Evolutionary conservation across 2,888 invertebrate genomes (phyloP), one percentile per base, ranked within the genome.

Genomic region (Platypus cylindrus): DNA sequence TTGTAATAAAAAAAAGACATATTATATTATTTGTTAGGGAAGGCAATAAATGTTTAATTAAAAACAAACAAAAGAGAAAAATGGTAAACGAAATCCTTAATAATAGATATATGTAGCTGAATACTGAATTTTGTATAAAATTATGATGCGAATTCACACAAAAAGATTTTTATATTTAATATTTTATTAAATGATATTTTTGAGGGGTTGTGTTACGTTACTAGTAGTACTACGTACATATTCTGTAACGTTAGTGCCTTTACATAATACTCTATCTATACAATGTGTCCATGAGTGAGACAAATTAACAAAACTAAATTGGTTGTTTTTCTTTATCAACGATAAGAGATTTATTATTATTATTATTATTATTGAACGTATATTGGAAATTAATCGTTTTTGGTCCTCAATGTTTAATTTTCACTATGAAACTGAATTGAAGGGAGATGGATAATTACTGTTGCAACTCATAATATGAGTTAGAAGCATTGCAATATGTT

Each of bases 191-290:
- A n/a, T n/a, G n/a, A n/a, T n/a, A n/a, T n/a, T n/a, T n/a, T n/a
- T n/a, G n/a, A n/a, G 59, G 62, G 62, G 61, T 62, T 62, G 62
- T 62, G 62, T 61, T 59, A 43, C 53, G 54, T 52, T 53, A 49
- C n/a, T n/a, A n/a, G n/a, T n/a, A n/a, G n/a, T n/a, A n/a, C n/a
- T n/a, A n/a, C n/a, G n/a, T n/a, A n/a, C 52, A 40, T 41, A 31
- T 29, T 16, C 30, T 48, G 60, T 60, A 56, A 60, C 60, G 59
- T 60, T 59, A 62, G 62, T 62, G 62, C 62, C 62, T 62, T 61
- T 53, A 58, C 57, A 58, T 60, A 54, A 58, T 60, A n/a, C n/a
- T n/a, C n/a, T n/a, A n/a, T n/a, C n/a, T n/a, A n/a, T n/a, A n/a
- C n/a, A n/a, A n/a, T n/a, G n/a, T n/a, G n/a, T n/a, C n/a, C n/a